Evolutionary conservation across 1,140 invertebrate genomes (phyloP), one percentile per base, ranked within the genome.

Genomic region (Anagrus nilaparvatae): DNA sequence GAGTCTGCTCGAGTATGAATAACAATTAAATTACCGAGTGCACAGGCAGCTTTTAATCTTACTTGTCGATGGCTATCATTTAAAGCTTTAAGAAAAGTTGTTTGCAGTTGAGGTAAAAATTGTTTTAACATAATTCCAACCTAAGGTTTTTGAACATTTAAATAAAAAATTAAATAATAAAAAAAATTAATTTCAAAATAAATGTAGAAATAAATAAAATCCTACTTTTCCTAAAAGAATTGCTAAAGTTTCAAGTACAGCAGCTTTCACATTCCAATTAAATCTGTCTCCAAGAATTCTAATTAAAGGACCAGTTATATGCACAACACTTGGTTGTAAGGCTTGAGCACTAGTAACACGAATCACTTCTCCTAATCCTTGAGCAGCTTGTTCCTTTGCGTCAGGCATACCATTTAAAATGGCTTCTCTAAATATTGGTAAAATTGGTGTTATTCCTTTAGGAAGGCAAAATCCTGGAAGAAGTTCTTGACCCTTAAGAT

Each of bases 31-130:
- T 93, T 82, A 42, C 88, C 82, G 2, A 97, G 69, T 20, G 91
- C 93, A 37, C 74, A 73, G 0, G 90, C 92, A 9, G 93, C 88
- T 70, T 89, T 88, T 25, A 97, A 71, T 45, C 93, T 74, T 1
- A 97, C 92, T 50, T 78, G 75, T 46, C 91, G 70, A 60, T 90
- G 87, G 18, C 81, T 76, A 64, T 97, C 95, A 63, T 85, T 84
- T 14, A 97, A 69, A 4, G 93, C 83, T 71, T 95, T 95, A 10
- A 97, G 72, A 66, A 99, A 98, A 4, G 95, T 97, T 14, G 93
- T 97, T 74, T 98, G 94, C 8, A 99, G 72, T 71, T 99, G 95
- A 9, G 96, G 95, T 53, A 99, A 71, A 67, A 99, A 99, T 59
- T 97, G 93, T 67, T 95, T 97, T 59, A 99, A 65, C 77, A 93